Base-by-base conservation (phyloP, 2,113 vertebrate genomes). In the Struthidea cinerea region DNA sequence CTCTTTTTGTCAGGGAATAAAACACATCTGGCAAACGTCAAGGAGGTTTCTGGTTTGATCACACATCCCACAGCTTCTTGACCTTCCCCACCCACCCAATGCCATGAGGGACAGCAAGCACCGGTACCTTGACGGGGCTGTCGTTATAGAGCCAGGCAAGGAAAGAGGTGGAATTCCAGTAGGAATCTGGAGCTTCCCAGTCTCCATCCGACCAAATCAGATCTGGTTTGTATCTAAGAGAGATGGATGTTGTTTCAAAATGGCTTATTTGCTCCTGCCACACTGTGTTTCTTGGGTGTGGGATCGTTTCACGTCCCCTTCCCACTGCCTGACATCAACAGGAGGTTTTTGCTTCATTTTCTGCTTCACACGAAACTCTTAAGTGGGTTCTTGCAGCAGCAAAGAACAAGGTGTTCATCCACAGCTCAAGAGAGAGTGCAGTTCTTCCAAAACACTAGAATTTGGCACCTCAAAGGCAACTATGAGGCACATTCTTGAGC, bases 151-250 rank as follows among this genome's bases (percentile, higher is more conserved):
- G 99, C 99, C 99, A 99, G 84, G 99, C 98, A 70, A 99, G 98
- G 94, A 99, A 99, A 28, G 95, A 67, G 1, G 99, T 99, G 26
- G 99, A 99, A 94, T 99, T 99, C 99, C 99, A 99, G 96, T 99
- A 99, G 1, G 98, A 98, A 65, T 99, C 99, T 2, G 99, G 98
- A 33, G 98, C 98, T 84, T 99, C 99, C 99, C 99, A 99, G 84
- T 99, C 99, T 27, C 99, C 99, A 81, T 99, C 99, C 10, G 99
- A 99, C 99, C 99, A 99, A 93, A 99, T 98, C 95, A 99, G 32
- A 50, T 99, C 99, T 81, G 99, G 99, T 89, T 98, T 97, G 94
- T 99, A 99, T 42, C 98, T 99, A 79, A 73, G 83, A 90, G 79
- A 97, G 67, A 90, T 1, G 7, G 60, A 71, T 1, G 37, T 78